A percentile compares a stretch with the other conserved stretches of the same genome.
Evolutionary conservation across 2,888 invertebrate genomes (phyloP).

Genomic region (Heliconius ethilla): DNA sequence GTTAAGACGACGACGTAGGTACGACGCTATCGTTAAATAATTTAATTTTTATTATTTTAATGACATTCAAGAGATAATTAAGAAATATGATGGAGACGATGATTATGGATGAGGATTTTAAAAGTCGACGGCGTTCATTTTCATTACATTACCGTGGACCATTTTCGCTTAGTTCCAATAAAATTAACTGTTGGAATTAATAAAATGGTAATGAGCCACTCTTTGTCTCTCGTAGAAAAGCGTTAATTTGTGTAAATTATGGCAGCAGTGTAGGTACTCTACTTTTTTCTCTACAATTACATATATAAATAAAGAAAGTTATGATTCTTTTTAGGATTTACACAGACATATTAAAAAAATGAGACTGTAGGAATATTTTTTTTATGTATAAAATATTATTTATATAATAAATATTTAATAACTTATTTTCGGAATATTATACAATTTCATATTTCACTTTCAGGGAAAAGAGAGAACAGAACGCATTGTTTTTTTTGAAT

Average conservation of each 20-base stretch:
- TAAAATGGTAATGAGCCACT: constrained; percentile 67
- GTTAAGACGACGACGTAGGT: no score
- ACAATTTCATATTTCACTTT: no score
- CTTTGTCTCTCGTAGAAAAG: constrained; percentile 39
- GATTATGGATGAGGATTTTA: constrained; percentile 43
- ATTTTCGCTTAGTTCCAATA: constrained; percentile 64
- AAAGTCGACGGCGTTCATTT: constrained; percentile 43
- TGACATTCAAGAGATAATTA: neutral
- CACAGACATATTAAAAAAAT: neutral
- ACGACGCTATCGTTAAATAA: no score
- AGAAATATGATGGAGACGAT: constrained; percentile 20
- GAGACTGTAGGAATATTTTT: no score
- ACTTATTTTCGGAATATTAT: no score
- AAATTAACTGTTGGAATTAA: constrained; percentile 66
- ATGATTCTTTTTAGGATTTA: neutral
- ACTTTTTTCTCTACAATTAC: neutral
- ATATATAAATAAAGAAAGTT: neutral
- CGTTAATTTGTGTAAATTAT: constrained; percentile 49
- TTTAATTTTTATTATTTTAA: neutral
- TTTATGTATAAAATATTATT: no score
- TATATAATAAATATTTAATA: no score
- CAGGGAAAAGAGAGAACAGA: no score
- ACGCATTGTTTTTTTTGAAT: no score
- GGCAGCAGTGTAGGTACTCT: neutral
- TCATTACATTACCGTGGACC: constrained; percentile 48